These are phyloP conservation scores for Myopa testacea DNA, from an alignment of 2,888 invertebrate species.

Conservation along the genomic window DNA sequence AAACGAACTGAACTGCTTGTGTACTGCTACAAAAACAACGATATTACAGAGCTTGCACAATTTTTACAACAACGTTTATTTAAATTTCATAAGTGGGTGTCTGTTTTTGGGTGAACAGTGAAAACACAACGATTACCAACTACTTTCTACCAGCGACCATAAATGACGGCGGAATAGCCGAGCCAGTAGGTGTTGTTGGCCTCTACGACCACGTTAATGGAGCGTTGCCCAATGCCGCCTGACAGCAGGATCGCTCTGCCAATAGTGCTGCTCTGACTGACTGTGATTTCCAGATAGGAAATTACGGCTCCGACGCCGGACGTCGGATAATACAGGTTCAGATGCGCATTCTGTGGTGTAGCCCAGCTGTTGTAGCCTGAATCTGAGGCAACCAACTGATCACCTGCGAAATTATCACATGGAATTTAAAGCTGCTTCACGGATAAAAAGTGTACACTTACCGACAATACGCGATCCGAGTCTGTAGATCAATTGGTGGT, in stretches of 20 bases:
- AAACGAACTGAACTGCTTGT: background rate
- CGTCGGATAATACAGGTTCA: conserved; percentile 46
- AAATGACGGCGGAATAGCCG: conserved; percentile 43
- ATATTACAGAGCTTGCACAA: background rate
- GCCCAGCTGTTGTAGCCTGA: conserved; percentile 26
- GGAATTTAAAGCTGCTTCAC: background rate
- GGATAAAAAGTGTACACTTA: background rate
- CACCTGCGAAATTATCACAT: background rate
- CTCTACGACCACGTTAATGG: conserved; percentile 48
- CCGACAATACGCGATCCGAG: background rate
- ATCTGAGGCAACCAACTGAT: background rate
- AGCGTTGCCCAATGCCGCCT: conserved; percentile 52
- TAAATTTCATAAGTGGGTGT: background rate
- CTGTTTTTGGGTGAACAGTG: background rate
- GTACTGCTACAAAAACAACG: background rate
- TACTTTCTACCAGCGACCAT: conserved; percentile 13
- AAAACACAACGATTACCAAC: background rate
- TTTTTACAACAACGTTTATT: background rate
- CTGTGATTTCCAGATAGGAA: conserved; percentile 48
- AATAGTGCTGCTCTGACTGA: conserved; percentile 48
- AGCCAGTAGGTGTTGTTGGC: conserved; percentile 45
- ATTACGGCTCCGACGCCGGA: conserved; percentile 44
- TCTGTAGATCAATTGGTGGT: background rate
- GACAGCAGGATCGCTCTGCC: conserved; percentile 48
- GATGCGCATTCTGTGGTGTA: conserved; percentile 40